Percentiles rank a stretch among this genome's conserved stretches.
Conservation (phyloP, 2,113 vertebrate genomes). For the Panthera tigris region DNA sequence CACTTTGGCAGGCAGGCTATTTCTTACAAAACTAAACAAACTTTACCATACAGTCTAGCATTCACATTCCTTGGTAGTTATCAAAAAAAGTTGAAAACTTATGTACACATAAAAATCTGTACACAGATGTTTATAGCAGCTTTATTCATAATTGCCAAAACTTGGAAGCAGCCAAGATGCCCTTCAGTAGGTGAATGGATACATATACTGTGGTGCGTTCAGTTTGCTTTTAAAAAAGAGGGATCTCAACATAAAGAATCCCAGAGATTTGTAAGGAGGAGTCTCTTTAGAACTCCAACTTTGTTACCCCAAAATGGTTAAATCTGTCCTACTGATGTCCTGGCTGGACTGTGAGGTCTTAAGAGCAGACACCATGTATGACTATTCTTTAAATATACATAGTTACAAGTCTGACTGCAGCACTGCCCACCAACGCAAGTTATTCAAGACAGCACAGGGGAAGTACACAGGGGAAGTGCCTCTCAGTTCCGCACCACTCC, state of each 20-base stretch:
- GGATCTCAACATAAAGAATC: background rate
- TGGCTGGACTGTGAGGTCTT: background rate
- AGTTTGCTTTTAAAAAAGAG: background rate
- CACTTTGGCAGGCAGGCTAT: background rate
- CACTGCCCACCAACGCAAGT: too few species aligned
- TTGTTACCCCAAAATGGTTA: background rate
- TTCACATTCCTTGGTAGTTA: background rate
- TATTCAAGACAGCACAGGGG: too few species aligned
- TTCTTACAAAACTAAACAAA: background rate
- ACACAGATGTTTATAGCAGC: background rate
- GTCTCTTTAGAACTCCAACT: background rate
- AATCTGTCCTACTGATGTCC: background rate
- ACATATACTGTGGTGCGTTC: background rate
- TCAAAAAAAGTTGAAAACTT: background rate
- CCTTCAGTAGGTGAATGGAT: background rate
- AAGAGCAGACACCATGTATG: background rate
- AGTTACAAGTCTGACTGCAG: background rate
- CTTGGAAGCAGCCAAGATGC: background rate
- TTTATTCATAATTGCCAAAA: background rate
- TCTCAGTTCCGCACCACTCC: too few species aligned
- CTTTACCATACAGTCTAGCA: background rate
- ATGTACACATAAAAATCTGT: background rate
- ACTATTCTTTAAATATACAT: background rate
- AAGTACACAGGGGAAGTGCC: too few species aligned
- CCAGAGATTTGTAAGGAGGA: background rate